These are phyloP conservation scores for Buathra laborator DNA, from an alignment of 2,888 invertebrate genomes.

Conservation along the genomic window DNA sequence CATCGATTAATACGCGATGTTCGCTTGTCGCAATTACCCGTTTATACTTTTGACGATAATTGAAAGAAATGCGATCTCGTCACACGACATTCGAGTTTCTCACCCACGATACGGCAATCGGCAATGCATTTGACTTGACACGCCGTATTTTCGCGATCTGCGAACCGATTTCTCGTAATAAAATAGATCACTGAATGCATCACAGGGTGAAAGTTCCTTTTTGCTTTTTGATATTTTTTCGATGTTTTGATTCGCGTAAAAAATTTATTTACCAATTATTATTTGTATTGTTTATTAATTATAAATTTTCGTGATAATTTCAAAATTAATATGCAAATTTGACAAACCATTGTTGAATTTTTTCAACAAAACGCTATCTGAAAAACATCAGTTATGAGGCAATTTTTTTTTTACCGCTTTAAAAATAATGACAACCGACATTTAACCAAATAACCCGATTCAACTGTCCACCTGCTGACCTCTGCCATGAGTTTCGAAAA, in stretches of 20 bases:
- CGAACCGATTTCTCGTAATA: constrained; percentile 37
- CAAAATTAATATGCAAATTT: too few species aligned
- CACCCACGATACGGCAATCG: constrained; percentile 7
- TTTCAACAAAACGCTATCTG: too few species aligned
- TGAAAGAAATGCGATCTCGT: not conserved
- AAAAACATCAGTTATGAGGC: too few species aligned
- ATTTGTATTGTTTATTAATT: too few species aligned
- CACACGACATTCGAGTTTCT: not conserved
- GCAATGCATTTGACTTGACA: not conserved
- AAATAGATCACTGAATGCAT: constrained; percentile 29
- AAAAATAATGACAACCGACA: too few species aligned
- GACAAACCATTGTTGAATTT: too few species aligned
- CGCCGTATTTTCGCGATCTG: not conserved
- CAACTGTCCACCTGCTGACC: too few species aligned
- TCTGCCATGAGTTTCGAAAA: not conserved
- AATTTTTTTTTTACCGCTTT: too few species aligned
- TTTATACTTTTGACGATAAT: constrained; percentile 1
- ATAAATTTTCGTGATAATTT: too few species aligned
- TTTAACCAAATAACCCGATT: too few species aligned
- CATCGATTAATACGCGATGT: not conserved
- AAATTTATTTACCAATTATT: too few species aligned
- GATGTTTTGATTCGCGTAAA: too few species aligned
- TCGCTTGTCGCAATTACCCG: not conserved
- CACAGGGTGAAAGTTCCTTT: constrained; percentile 25
- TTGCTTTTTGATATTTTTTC: not conserved